Evolutionary conservation across 1,140 invertebrate genomes (phyloP).

Genomic region (Zophobas morio): DNA sequence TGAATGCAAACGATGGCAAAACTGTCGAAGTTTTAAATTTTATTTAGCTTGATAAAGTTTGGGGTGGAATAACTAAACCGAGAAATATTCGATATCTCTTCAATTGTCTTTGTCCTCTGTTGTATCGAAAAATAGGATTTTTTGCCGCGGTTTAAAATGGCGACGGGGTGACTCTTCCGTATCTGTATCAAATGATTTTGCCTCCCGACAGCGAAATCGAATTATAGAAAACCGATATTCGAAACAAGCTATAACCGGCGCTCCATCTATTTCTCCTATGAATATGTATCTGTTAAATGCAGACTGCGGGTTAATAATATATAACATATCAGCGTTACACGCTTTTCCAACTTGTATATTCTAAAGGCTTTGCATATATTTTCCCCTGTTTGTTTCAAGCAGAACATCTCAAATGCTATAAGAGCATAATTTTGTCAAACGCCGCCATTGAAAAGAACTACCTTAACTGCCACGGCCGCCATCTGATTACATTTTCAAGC

Average conservation of each 20-base stretch:
- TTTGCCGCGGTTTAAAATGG: conserved; percentile 16
- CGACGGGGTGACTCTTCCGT: conserved; percentile 14
- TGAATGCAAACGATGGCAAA: conserved; percentile 42
- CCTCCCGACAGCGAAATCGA: conserved; percentile 29
- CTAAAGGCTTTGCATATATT: neutral
- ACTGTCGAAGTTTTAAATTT: conserved; percentile 42
- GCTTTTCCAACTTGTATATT: neutral
- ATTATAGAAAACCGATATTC: conserved; percentile 43
- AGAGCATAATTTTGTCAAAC: conserved; percentile 17
- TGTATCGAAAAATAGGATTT: conserved; percentile 25
- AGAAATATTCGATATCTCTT: conserved; percentile 21
- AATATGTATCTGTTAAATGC: conserved; percentile 42
- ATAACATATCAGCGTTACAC: conserved; percentile 8
- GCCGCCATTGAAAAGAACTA: conserved; percentile 23
- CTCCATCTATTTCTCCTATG: conserved; percentile 23
- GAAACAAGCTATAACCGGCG: conserved; percentile 30
- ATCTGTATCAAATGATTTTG: conserved; percentile 31
- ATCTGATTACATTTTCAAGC: conserved; percentile 38
- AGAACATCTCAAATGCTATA: neutral
- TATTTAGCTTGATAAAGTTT: conserved; percentile 23
- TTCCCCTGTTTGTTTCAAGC: neutral
- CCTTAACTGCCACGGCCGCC: conserved; percentile 17
- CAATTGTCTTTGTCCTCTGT: conserved; percentile 3
- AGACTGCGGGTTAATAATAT: conserved; percentile 16
- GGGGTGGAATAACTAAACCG: conserved; percentile 12